Base-by-base conservation (phyloP, 2,888 invertebrate species). In the Drosophila algonquin region DNA sequence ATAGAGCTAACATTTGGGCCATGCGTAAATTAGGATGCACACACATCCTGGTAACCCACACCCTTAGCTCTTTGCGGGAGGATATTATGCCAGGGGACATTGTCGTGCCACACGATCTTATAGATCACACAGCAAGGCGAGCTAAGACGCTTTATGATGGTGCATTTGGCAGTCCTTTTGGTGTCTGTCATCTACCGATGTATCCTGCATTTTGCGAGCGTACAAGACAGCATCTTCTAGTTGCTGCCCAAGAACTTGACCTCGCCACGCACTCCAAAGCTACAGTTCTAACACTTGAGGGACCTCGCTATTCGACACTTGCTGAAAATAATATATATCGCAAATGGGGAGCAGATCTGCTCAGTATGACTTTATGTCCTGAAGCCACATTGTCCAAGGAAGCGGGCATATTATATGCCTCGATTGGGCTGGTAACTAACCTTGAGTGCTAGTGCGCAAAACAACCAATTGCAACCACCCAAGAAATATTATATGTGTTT, bases 321-420 rank as follows among this genome's bases (percentile, higher is more conserved):
- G 97, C 98, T 0, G 99, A 99, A 92, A 98, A 98, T 90, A 93
- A 95, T 64, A 94, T 98, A 93, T 97, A 95, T 90, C 94, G 95
- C 0, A 94, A 94, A 58, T 98, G 97, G 97, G 97, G 97, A 52
- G 98, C 96, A 0, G 95, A 98, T 91, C 93, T 99, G n/a, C 95
- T 99, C 57, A 98, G 98, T 90, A 99, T 99, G 99, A 99, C 99
- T 0, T 95, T 97, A 14, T 96, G 97, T 6, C 99, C 99, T 0
- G 99, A 99, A 94, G 98, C 97, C 18, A 94, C 95, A 16, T 92
- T 99, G 68, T 99, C 99, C 0, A 98, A 97, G 91, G 99, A 99
- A 93, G 96, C 96, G 0, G 98, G 98, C 0, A 92, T 99, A 61
- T 95, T 97, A 73, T 99, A 99, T 92, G 97, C 96, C 1, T 94